Evolutionary conservation across 2,113 vertebrate species (phyloP).

Genomic region (Elgaria multicarinata): DNA sequence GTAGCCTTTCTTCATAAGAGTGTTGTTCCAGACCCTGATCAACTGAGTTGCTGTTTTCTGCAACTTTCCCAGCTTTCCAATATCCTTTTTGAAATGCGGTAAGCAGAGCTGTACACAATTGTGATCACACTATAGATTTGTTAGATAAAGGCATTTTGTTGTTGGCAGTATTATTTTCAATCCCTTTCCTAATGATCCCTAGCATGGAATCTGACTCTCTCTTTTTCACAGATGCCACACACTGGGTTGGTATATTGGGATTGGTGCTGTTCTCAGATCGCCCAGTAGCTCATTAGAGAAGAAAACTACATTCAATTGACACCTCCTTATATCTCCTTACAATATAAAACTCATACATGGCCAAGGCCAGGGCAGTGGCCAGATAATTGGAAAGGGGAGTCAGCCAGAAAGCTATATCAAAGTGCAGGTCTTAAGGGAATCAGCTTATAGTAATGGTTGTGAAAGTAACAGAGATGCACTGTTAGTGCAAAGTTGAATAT

Average conservation of each 20-base stretch:
- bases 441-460: background rate
- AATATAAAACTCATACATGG: background rate
- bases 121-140: background rate
- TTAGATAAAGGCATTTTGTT: background rate
- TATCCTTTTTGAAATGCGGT: background rate
- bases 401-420: background rate
- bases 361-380: background rate
- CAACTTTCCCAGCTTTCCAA: background rate
- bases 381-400: background rate
- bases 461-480: background rate
- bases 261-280: background rate
- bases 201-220: background rate
- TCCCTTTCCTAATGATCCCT: background rate
- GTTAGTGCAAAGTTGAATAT: background rate
- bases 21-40: background rate
- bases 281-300: background rate
- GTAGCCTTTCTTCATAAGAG: background rate
- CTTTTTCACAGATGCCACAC: background rate
- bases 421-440: background rate
- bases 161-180: background rate
- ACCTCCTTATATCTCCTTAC: background rate
- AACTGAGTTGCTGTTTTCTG: background rate
- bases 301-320: background rate
- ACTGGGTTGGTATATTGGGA: background rate
- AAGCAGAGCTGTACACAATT: background rate